Percentiles rank a stretch among this genome's conserved stretches.
phyloP scores from a whole-genome alignment of 2,797 vertebrate genomes.

The Pseudopleuronectes americanus region DNA sequence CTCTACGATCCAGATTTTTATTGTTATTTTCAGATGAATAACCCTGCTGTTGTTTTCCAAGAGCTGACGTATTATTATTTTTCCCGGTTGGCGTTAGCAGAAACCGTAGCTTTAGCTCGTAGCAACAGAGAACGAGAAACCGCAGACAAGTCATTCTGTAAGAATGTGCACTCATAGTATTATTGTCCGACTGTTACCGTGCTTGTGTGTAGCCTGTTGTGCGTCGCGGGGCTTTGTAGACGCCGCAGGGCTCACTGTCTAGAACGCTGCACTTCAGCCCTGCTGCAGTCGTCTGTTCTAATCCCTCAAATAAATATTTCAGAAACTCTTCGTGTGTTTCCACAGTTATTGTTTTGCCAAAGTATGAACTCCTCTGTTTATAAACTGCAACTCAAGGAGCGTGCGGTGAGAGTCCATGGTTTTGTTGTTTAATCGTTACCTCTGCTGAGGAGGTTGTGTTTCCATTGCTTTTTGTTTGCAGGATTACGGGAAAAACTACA shows the following conservation, averaged over 20 bases:
- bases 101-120: slow-evolving; percentile 57
- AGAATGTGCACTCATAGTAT: slow-evolving; percentile 77
- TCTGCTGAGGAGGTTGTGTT: too few relatives aligned
- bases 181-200: slow-evolving; percentile 64
- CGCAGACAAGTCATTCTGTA: slow-evolving; percentile 79
- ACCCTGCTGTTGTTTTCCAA: slow-evolving; percentile 66
- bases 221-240: slow-evolving; percentile 53
- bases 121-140: slow-evolving; percentile 36
- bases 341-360: slow-evolving; percentile 28
- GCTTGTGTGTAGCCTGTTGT: slow-evolving; percentile 61
- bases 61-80: slow-evolving; percentile 43
- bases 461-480: too few relatives aligned
- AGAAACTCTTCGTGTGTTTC: slow-evolving; percentile 43
- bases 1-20: slow-evolving; percentile 55
- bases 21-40: slow-evolving; percentile 55
- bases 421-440: background rate
- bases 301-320: slow-evolving; percentile 74
- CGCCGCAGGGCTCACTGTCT: slow-evolving; percentile 50
- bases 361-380: slow-evolving; percentile 38
- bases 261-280: slow-evolving; percentile 58
- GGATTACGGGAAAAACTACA: too few relatives aligned
- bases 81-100: slow-evolving; percentile 52
- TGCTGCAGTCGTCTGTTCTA: slow-evolving; percentile 68
- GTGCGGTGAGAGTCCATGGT: slow-evolving; percentile 12
- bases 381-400: slow-evolving; percentile 58